A percentile compares a stretch with the other conserved stretches of the same genome.
These are phyloP conservation scores for Otis tarda DNA, from an alignment of 2,113 vertebrate genomes.

Conservation along the genomic window DNA sequence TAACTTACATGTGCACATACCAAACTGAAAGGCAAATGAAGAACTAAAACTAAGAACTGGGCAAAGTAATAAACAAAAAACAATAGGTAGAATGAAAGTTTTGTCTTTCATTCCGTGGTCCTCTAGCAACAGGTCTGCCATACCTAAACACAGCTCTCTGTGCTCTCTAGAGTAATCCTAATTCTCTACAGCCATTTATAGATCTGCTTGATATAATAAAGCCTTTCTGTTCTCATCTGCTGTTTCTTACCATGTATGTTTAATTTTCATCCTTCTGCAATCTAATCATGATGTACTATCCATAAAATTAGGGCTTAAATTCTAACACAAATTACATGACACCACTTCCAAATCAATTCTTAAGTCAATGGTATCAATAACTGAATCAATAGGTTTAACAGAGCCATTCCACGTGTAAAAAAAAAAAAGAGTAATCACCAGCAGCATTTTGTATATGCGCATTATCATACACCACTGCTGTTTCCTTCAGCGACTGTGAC, in stretches of 20 bases:
- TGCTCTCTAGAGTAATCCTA: background rate
- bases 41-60: background rate
- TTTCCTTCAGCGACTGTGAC: background rate
- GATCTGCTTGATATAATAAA: background rate
- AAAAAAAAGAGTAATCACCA: background rate
- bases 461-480: background rate
- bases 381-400: background rate
- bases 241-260: background rate
- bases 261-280: background rate
- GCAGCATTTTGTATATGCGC: background rate
- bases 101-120: background rate
- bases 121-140: background rate
- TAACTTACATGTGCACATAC: background rate
- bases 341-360: background rate
- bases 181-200: background rate
- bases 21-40: background rate
- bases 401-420: background rate
- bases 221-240: background rate
- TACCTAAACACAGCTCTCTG: background rate
- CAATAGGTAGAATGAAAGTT: fast-evolving
- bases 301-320: background rate
- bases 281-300: background rate
- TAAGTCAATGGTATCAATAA: background rate
- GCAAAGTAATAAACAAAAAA: background rate
- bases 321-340: background rate